Evolutionary conservation across 2,888 invertebrate species (phyloP).

Genomic region (Corbicula japonica): DNA sequence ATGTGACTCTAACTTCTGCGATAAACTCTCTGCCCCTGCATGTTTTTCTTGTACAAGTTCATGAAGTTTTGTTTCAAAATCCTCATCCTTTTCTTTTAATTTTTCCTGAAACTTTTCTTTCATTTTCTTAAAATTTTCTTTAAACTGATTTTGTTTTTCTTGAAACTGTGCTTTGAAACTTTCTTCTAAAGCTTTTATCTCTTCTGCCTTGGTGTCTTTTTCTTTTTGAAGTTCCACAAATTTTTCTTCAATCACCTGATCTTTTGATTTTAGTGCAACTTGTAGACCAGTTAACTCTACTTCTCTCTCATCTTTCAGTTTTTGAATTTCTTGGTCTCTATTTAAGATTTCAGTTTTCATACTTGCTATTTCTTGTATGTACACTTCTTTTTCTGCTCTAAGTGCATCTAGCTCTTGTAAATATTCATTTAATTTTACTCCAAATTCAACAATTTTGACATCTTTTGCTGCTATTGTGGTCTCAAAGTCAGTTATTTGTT

Average conservation of each 20-base stretch:
- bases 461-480: slow-evolving; percentile 63
- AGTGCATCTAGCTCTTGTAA: slow-evolving; percentile 28
- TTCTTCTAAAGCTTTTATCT: slow-evolving; percentile 70
- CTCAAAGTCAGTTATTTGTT: slow-evolving; percentile 60
- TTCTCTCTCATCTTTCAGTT: slow-evolving; percentile 74
- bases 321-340: slow-evolving; percentile 77
- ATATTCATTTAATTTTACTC: slow-evolving; percentile 56
- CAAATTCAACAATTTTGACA: slow-evolving; percentile 68
- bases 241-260: slow-evolving; percentile 20
- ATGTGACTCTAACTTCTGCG: slow-evolving; percentile 69
- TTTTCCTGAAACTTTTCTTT: slow-evolving; percentile 79
- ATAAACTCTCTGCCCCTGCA: slow-evolving; percentile 73
- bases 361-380: slow-evolving; percentile 56
- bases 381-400: slow-evolving; percentile 23
- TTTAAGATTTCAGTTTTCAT: slow-evolving; percentile 72
- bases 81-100: slow-evolving; percentile 77
- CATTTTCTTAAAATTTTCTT: slow-evolving; percentile 78
- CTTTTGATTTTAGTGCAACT: slow-evolving; percentile 51
- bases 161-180: slow-evolving; percentile 78
- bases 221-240: slow-evolving; percentile 52
- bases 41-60: slow-evolving; percentile 79
- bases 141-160: slow-evolving; percentile 78
- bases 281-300: slow-evolving; percentile 50
- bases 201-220: slow-evolving; percentile 63
- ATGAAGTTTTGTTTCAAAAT: slow-evolving; percentile 73